These are phyloP conservation scores for Orthonyx spaldingii DNA, from an alignment of 2,113 vertebrate species.

Conservation along the genomic window DNA sequence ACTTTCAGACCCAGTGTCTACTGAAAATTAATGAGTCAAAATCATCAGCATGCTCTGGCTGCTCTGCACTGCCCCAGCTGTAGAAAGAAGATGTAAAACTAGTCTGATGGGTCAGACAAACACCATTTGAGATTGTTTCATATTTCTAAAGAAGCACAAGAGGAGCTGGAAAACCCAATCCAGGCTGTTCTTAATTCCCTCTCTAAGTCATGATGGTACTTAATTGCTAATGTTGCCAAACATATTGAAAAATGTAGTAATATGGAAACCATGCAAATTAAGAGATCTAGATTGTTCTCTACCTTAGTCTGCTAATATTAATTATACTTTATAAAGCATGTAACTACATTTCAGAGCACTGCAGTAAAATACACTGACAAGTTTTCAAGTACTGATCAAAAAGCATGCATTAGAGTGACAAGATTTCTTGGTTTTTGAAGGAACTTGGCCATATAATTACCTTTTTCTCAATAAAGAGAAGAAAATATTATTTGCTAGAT, in stretches of 20 bases:
- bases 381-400: constrained; percentile 6
- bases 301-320: not conserved
- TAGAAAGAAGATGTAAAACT: not conserved
- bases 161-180: not conserved
- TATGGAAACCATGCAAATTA: not conserved
- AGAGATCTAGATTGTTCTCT: not conserved
- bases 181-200: not conserved
- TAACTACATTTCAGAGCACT: constrained; percentile 11
- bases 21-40: constrained; percentile 28
- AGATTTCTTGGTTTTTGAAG: not conserved
- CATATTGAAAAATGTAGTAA: not conserved
- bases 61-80: not conserved
- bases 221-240: not conserved
- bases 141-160: not conserved
- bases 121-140: not conserved
- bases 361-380: constrained; percentile 5
- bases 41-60: not conserved
- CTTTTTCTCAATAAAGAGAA: not conserved
- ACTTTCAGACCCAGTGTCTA: not conserved
- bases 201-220: not conserved
- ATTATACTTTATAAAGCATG: constrained; percentile 2
- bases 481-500: not conserved
- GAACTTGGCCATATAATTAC: not conserved
- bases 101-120: not conserved
- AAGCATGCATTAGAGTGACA: not conserved